Conservation (phyloP, 1,140 invertebrate genomes). For the Dendrolimus punctatus region DNA sequence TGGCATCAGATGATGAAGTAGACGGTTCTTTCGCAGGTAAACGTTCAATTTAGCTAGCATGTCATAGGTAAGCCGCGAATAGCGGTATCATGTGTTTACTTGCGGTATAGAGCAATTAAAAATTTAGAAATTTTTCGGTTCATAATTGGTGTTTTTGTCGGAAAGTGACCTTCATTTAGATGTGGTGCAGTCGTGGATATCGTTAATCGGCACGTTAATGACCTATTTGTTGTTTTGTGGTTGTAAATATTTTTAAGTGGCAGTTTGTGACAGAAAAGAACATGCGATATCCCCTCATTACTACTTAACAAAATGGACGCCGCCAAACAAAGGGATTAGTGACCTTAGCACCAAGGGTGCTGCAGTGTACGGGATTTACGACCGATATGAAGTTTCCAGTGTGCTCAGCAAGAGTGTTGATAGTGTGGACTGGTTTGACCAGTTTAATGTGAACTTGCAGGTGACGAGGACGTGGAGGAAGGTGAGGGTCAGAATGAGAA, state of each 20-base stretch:
- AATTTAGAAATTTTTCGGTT: constrained; percentile 56
- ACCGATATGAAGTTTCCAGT: constrained; percentile 22
- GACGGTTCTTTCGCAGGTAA: constrained; percentile 86
- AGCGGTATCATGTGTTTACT: constrained; percentile 73
- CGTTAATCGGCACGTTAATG: constrained; percentile 24
- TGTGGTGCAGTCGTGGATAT: constrained; percentile 16
- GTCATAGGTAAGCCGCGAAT: constrained; percentile 72
- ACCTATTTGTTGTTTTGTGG: constrained; percentile 48
- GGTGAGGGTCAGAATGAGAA: constrained; percentile 77
- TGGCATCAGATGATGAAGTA: constrained; percentile 86
- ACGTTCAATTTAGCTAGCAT: constrained; percentile 67
- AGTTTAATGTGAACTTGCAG: constrained; percentile 69
- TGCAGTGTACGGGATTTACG: constrained; percentile 32
- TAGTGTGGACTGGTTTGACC: constrained; percentile 47
- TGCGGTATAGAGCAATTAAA: constrained; percentile 70
- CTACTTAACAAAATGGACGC: constrained; percentile 81
- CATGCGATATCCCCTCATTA: constrained; percentile 72
- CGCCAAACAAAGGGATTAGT: constrained; percentile 79
- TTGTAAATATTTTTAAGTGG: constrained; percentile 70
- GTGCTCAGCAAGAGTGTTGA: constrained; percentile 25
- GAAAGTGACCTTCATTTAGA: constrained; percentile 8
- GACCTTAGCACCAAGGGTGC: constrained; percentile 56
- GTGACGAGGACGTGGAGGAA: constrained; percentile 80
- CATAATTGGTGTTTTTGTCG: constrained; percentile 4
- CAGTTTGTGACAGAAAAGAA: constrained; percentile 70